Conservation (phyloP, 2,113 vertebrate species). For the Tyto alba region DNA sequence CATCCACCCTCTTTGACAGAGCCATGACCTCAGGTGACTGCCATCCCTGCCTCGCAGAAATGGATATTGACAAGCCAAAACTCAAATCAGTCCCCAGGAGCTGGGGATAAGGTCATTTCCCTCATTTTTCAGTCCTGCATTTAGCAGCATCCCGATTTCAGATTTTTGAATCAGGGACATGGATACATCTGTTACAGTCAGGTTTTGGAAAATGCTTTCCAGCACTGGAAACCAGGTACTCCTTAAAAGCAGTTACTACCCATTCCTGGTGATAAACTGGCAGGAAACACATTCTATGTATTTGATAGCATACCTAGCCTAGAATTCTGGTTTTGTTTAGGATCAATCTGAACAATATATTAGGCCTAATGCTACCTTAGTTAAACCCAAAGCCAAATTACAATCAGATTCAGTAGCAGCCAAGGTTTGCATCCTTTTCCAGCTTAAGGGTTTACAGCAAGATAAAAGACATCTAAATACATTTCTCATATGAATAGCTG, state of each 20-base stretch:
- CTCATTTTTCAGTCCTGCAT: neutral
- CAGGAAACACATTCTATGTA: neutral
- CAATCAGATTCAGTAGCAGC: neutral
- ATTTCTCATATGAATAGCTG: neutral
- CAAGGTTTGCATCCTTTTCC: neutral
- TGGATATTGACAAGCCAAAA: neutral
- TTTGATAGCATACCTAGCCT: neutral
- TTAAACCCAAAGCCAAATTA: neutral
- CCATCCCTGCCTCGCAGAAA: rapidly evolving
- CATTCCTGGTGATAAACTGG: neutral
- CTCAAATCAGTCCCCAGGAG: neutral
- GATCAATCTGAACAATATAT: neutral
- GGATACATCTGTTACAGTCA: neutral
- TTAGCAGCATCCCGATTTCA: neutral
- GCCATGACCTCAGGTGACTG: neutral
- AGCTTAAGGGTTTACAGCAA: neutral
- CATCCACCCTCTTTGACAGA: neutral
- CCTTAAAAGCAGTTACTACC: neutral
- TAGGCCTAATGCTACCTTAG: neutral
- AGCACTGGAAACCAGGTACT: neutral
- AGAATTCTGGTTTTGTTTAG: neutral
- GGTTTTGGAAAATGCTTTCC: neutral
- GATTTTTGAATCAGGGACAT: neutral
- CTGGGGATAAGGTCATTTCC: neutral
- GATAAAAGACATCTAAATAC: neutral